Base-by-base conservation (phyloP, 2,797 vertebrate genomes). In the Xenentodon cancila region DNA sequence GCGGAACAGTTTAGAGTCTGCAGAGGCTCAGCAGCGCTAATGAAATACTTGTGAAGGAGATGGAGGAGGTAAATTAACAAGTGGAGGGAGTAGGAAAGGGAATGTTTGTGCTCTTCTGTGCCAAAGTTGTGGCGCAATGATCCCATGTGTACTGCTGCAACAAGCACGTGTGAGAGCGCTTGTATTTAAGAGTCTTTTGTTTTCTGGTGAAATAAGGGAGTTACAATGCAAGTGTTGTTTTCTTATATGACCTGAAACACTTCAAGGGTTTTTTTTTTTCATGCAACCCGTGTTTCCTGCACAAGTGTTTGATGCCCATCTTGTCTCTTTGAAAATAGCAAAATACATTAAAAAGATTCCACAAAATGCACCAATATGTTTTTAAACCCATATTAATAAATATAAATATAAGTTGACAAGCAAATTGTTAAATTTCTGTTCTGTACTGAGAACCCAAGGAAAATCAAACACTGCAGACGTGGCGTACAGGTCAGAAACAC, bases 61-160 rank as follows among this genome's bases (percentile, higher is more conserved):
- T 58, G 27, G 61, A 72, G 47, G 60, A 66, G 53, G 78, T 67
- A 84, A 79, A 79, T 79, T 45, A 84, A 68, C 61, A 63, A 69
- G 56, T 19, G 25, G 5, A 61, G 53, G 44, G 65, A 54, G 69
- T 75, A 56, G 75, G 74, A 69, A 68, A 66, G 68, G 70, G 71
- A 75, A 72, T 75, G 62, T 55, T 6, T 7, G 53, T 66, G 32
- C 59, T 53, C 56, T 32, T 50, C 22, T 44, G 43, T 13, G 51
- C 59, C 73, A 59, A 53, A 74, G 54, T 45, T 43, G 57, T 61
- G 56, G 71, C 34, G 67, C 34, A 77, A 53, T 43, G 55, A 74
- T 11, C 64, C 64, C 30, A 34, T 76, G 69, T 71, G 70, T 62
- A 45, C 46, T 68, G 75, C 66, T 32, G 76, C 72, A 59, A 55